Base-by-base conservation (phyloP, 2,888 invertebrate species). In the Rhorus exstirpatorius region DNA sequence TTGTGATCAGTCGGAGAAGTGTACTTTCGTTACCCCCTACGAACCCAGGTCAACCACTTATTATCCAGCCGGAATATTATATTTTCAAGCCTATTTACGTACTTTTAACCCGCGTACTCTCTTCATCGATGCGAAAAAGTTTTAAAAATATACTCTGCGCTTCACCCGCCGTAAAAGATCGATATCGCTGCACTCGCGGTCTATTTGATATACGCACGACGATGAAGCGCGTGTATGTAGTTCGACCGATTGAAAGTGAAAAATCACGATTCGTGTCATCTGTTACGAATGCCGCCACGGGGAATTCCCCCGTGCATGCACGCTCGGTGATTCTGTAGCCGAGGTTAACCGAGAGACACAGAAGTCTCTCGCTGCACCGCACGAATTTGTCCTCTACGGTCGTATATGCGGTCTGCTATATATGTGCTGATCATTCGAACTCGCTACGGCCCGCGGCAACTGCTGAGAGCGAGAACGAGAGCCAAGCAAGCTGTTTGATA, bases 1-100 rank as follows among this genome's bases (percentile, higher is more conserved):
- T 88, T 87, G 86, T 84, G 86, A 88, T 88, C 88, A 85, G 84
- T 78, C 51, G 74, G 78, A 77, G 83, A 78, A 38, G 74, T 63
- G 68, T 77, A 77, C 83, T 81, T 77, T 70, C 70, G 58, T n/a
- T 68, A 77, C 83, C 71, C 80, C 63, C 76, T 49, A 71, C 61
- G 74, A 63, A 61, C 70, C 24, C 46, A n/a, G 84, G 83, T 85
- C 84, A 84, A 85, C 81, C 86, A 78, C 51, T 61, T 49, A 68
- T 78, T 76, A 71, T 51, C 31, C 53, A 75, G 70, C 63, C 14
- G 67, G 60, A 83, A 81, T 83, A 79, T 83, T 75, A 74, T 71
- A n/a, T 60, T 60, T 19, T 55, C 53, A 21, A 38, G 14, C 3
- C 41, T 21, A 21, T 7, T 1, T n/a, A 44, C 35, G 63, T 31